Percentiles rank a stretch among this genome's conserved stretches.
phyloP scores from a whole-genome alignment of 53 echinoderm and acorn worm genomes.

The Hippasteria phrygiana region DNA sequence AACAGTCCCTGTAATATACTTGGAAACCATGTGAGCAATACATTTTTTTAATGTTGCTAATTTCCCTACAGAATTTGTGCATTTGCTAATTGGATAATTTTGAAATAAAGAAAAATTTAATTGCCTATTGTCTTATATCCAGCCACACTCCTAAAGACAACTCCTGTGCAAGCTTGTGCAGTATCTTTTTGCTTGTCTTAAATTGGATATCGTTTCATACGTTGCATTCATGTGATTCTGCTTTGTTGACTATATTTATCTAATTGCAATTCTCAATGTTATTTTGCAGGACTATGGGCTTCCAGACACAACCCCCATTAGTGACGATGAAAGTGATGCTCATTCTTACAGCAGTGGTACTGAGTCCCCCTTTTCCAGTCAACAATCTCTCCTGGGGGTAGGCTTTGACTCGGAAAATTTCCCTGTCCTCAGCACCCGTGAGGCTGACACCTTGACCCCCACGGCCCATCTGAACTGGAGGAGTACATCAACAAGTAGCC shows the following conservation, averaged over 20 bases:
- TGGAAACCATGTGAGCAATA: too few relatives aligned
- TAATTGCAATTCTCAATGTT: not conserved
- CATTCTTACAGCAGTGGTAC: constrained; percentile 32
- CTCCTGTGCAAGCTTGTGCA: too few relatives aligned
- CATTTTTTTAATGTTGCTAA: too few relatives aligned
- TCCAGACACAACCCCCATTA: constrained; percentile 19
- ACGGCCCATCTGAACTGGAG: constrained; percentile 77
- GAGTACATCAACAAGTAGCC: constrained; percentile 62
- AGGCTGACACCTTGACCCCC: constrained; percentile 93
- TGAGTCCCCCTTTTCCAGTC: constrained; percentile 51
- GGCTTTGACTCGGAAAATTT: constrained; percentile 79
- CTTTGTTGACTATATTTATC: not conserved
- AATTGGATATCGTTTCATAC: too few relatives aligned
- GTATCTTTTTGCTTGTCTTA: too few relatives aligned
- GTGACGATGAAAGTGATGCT: constrained; percentile 16
- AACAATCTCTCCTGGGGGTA: constrained; percentile 71
- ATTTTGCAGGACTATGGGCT: constrained; percentile 49
- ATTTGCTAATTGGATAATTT: too few relatives aligned
- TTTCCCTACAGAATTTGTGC: too few relatives aligned
- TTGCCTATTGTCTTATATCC: too few relatives aligned
- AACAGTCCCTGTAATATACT: too few relatives aligned
- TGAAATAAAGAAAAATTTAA: too few relatives aligned
- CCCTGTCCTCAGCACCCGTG: constrained; percentile 87
- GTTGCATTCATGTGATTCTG: too few relatives aligned
- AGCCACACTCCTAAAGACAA: too few relatives aligned